These are phyloP conservation scores for Sardina pilchardus DNA, from an alignment of 2,113 vertebrate genomes.

Conservation along the genomic window DNA sequence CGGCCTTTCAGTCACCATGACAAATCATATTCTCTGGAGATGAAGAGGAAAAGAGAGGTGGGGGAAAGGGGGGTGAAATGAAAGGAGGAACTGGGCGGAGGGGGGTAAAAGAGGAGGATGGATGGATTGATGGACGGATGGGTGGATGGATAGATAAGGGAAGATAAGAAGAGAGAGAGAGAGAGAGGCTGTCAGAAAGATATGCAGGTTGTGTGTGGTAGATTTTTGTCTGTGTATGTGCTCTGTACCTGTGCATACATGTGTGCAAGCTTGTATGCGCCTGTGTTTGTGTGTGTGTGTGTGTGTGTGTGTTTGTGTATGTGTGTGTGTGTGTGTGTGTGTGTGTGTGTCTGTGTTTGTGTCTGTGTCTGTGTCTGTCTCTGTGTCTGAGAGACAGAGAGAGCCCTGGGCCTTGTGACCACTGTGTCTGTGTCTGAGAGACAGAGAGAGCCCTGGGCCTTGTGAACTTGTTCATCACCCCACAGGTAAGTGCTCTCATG, in stretches of 20 bases:
- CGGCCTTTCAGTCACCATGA: constrained; percentile 71
- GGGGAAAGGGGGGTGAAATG: constrained; percentile 40
- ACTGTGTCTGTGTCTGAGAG: neutral
- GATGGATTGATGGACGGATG: constrained; percentile 25
- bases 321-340: neutral
- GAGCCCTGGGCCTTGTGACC: neutral
- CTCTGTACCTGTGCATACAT: constrained; percentile 22
- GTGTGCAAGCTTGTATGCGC: constrained; percentile 20
- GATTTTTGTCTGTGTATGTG: neutral
- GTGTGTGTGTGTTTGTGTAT: constrained; percentile 1
- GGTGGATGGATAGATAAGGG: constrained; percentile 21
- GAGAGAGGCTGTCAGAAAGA: neutral
- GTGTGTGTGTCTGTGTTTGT: constrained; percentile 7
- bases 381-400: neutral
- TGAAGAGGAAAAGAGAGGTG: constrained; percentile 55
- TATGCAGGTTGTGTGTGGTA: neutral
- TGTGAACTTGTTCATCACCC: neutral
- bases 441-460: neutral
- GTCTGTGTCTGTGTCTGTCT: neutral
- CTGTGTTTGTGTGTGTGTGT: constrained; percentile 17
- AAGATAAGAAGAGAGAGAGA: constrained; percentile 19
- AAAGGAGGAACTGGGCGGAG: constrained; percentile 38
- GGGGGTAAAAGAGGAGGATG: constrained; percentile 23
- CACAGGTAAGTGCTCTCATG: constrained; percentile 9
- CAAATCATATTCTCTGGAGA: constrained; percentile 75